Evolutionary conservation across 1,140 invertebrate species (phyloP).

Genomic region (Gryon sp.): DNA sequence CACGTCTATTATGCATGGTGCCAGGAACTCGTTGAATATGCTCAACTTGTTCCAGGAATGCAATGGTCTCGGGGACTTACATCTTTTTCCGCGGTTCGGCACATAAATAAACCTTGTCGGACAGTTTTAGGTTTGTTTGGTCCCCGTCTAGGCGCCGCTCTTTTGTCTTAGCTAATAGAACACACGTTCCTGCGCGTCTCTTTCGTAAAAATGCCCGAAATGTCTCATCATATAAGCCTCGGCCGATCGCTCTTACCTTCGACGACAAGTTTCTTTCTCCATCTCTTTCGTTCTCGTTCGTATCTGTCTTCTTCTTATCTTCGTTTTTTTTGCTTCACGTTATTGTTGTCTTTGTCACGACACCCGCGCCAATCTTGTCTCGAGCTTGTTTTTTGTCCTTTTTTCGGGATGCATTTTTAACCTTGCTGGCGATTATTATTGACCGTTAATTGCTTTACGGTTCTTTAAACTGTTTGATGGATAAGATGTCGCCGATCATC

Average conservation of each 20-base stretch:
- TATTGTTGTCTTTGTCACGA: conserved; percentile 32
- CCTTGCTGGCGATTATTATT: conserved; percentile 62
- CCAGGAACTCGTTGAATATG: conserved; percentile 52
- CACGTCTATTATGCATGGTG: conserved; percentile 48
- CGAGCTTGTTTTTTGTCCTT: conserved; percentile 3
- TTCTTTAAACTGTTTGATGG: conserved; percentile 56
- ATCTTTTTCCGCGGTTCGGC: conserved; percentile 78
- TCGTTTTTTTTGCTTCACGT: conserved; percentile 20
- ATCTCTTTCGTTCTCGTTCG: conserved; percentile 1
- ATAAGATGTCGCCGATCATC: conserved; percentile 53
- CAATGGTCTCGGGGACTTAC: conserved; percentile 70
- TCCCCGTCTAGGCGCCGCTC: conserved; percentile 77
- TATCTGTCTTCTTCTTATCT: conserved; percentile 4
- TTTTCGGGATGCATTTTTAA: conserved; percentile 36
- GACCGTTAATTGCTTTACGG: conserved; percentile 62
- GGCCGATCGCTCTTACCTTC: conserved; percentile 69
- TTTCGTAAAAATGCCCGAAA: conserved; percentile 77
- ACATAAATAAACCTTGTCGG: conserved; percentile 78
- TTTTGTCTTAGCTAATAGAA: conserved; percentile 80
- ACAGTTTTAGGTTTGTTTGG: conserved; percentile 68
- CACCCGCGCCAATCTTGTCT: conserved; percentile 31
- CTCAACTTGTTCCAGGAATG: conserved; percentile 70
- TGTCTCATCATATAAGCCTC: conserved; percentile 77
- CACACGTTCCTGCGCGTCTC: conserved; percentile 76
- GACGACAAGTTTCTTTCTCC: conserved; percentile 20